These are phyloP conservation scores for Caenorhabditis tropicalis DNA, from an alignment of 1,140 invertebrate species.

Conservation along the genomic window DNA sequence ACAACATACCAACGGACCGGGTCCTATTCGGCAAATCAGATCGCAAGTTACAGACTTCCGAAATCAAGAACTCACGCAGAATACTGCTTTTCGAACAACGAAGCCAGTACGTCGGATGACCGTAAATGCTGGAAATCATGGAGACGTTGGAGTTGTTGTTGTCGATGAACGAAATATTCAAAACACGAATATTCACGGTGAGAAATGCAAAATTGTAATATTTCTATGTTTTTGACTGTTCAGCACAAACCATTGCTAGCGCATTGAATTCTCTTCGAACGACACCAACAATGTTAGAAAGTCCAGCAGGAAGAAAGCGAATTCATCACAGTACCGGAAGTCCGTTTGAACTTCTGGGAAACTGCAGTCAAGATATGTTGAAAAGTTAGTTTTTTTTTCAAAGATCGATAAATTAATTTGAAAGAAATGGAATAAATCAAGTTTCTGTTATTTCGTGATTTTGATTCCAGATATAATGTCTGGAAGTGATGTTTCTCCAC, in stretches of 20 bases:
- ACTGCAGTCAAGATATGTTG: background rate
- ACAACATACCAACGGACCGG: background rate
- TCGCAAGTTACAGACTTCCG: background rate
- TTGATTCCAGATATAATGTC: background rate
- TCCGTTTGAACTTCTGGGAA: background rate
- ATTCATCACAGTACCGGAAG: background rate
- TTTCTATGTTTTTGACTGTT: background rate
- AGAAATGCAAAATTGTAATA: background rate
- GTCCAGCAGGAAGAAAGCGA: background rate
- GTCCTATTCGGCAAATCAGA: background rate
- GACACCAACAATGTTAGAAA: background rate
- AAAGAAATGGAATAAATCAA: too few relatives aligned
- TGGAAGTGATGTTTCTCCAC: constrained; percentile 40
- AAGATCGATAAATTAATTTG: too few relatives aligned
- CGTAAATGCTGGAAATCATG: background rate
- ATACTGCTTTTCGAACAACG: background rate
- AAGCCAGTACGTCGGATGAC: background rate
- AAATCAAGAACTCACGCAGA: background rate
- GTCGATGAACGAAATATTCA: background rate
- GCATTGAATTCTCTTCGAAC: background rate
- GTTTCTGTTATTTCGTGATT: too few relatives aligned
- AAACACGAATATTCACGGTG: background rate
- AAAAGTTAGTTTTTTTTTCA: background rate
- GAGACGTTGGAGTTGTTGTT: constrained; percentile 22
- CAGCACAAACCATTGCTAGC: background rate